These are phyloP conservation scores for Epistrophe eligans DNA, from an alignment of 2,888 invertebrate species.

Conservation along the genomic window DNA sequence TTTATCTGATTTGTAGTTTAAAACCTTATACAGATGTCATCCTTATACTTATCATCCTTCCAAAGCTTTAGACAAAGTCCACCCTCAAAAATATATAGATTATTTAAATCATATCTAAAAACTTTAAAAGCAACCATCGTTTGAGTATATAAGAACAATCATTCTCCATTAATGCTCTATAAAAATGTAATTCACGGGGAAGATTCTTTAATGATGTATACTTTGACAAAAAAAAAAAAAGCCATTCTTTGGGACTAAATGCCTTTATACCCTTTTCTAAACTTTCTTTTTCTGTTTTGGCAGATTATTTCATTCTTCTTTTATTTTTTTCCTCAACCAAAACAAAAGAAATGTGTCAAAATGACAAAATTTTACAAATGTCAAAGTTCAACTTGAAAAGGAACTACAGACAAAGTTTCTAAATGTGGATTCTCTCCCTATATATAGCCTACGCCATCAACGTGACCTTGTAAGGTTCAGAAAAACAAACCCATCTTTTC, in stretches of 20 bases:
- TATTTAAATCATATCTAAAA: background rate
- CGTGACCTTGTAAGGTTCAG: background rate
- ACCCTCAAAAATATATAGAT: no score
- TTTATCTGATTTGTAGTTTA: no score
- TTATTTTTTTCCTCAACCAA: background rate
- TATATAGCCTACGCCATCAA: background rate
- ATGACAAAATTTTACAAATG: conserved; percentile 50
- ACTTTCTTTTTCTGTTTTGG: background rate
- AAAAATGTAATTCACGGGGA: background rate
- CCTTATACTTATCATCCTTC: no score
- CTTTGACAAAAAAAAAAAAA: background rate
- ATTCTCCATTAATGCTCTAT: background rate
- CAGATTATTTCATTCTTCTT: background rate
- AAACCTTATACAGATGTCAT: no score
- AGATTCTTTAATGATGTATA: background rate
- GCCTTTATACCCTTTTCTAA: background rate
- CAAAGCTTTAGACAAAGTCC: no score
- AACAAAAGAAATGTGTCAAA: conserved; percentile 5
- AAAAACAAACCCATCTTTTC: conserved; percentile 34
- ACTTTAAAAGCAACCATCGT: background rate
- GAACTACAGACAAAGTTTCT: conserved; percentile 6
- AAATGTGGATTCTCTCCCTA: conserved; percentile 6
- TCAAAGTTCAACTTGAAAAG: conserved; percentile 54
- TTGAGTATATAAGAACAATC: background rate
- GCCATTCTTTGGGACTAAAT: background rate